phyloP scores from a whole-genome alignment of 1,140 invertebrate species.

The Magallana ariakensis region DNA sequence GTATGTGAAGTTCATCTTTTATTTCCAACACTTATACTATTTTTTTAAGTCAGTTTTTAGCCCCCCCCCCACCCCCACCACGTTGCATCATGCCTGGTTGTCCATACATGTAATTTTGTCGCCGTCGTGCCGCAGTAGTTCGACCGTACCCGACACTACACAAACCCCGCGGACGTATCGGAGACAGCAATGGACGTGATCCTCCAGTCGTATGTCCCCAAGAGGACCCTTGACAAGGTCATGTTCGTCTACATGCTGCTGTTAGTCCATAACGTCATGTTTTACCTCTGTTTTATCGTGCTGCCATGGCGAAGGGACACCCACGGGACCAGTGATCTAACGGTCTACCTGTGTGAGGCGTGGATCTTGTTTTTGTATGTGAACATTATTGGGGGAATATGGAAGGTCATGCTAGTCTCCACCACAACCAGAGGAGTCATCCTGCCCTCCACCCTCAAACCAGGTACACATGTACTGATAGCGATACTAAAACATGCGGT shows the following conservation, averaged over 20 bases:
- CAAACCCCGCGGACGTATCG: too few species aligned
- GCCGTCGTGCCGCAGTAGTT: too few species aligned
- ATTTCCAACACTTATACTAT: too few species aligned
- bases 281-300: conserved; percentile 30
- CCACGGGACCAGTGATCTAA: conserved; percentile 1
- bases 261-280: conserved; percentile 24
- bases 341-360: conserved; percentile 53
- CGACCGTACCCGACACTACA: too few species aligned
- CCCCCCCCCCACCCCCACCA: too few species aligned
- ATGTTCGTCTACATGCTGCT: conserved; percentile 32
- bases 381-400: conserved; percentile 64
- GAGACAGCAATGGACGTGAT: background rate
- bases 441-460: conserved; percentile 61
- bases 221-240: conserved; percentile 5
- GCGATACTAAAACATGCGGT: conserved; percentile 24
- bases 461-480: too few species aligned
- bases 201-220: background rate
- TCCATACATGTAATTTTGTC: too few species aligned
- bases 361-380: conserved; percentile 59
- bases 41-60: too few species aligned
- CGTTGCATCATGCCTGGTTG: too few species aligned
- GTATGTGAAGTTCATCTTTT: too few species aligned
- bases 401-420: conserved; percentile 60
- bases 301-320: conserved; percentile 35
- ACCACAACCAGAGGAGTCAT: conserved; percentile 59